Percentiles rank a stretch among this genome's conserved stretches.
Conservation (phyloP, 2,113 vertebrate species). For the Bubalus kerabau region DNA sequence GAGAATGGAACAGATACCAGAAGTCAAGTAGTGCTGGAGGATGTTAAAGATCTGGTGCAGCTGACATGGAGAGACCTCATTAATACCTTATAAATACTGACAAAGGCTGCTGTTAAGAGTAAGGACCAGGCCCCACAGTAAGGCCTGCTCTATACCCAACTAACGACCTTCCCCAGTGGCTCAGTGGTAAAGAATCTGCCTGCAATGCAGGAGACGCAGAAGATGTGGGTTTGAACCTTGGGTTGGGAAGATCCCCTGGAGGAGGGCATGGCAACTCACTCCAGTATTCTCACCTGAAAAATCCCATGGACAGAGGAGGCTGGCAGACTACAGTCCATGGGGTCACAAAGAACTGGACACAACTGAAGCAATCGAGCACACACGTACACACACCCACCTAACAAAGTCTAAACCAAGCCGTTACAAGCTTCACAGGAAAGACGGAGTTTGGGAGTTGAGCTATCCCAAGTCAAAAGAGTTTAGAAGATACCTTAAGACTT, state of each 20-base stretch:
- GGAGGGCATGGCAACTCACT: neutral
- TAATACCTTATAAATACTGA: neutral
- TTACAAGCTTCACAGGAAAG: neutral
- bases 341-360: neutral
- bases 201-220: neutral
- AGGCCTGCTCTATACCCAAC: neutral
- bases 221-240: neutral
- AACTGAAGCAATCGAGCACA: neutral
- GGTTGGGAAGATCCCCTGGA: neutral
- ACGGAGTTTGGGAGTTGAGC: neutral
- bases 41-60: neutral
- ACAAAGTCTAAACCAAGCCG: neutral
- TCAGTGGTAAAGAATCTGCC: neutral
- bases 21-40: neutral
- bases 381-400: neutral
- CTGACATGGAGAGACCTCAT: neutral
- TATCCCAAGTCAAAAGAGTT: neutral
- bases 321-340: neutral
- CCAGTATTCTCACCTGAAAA: neutral
- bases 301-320: neutral
- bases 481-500: neutral
- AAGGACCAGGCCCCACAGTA: neutral
- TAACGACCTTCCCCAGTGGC: neutral
- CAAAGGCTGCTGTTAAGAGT: neutral
- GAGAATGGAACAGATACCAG: neutral